Evolutionary conservation across 1,140 invertebrate species (phyloP), one percentile per base, ranked within the genome.

Genomic region (Drosophila pruinosa): DNA sequence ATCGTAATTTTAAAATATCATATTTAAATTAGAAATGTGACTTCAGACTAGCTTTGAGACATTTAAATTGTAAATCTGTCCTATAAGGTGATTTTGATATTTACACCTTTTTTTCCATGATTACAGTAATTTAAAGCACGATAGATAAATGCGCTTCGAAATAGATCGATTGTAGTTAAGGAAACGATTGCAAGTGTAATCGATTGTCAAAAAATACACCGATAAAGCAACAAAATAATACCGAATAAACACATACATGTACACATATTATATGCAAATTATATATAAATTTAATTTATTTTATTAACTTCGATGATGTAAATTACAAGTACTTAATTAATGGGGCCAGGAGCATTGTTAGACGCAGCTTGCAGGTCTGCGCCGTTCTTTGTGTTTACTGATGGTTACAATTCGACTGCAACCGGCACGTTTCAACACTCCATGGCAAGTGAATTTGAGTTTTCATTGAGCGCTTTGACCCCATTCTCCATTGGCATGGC

Each of bases 371-470:
- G 8, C 28, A 15, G 8, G 26, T 50, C 4, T 34, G 34, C 21
- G 14, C n/a, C n/a, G n/a, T n/a, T n/a, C n/a, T n/a, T n/a, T 22
- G 21, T 57, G n/a, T 58, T 12, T 10, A 10, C 8, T 48, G n/a
- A 3, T 19, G 56, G 22, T 47, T 54, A 43, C 48, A 67, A 63
- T 52, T 67, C 3, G 21, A 58, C 50, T 53, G 34, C 14, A 36
- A 19, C 8, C 8, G 43, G n/a, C 28, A 31, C n/a, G 8, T 50
- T 50, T 81, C 65, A 86, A 72, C 90, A 91, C 56, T 91, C 91
- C 91, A 91, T 91, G 47, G 90, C 90, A 39, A 91, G 63, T 2
- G 91, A 91, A 72, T 91, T 91, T 31, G 91, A 91, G 50, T 91
- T 91, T 47, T 91, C 91, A 53, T 91, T 91, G 6, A 91, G 67